A percentile compares a stretch with the other conserved stretches of the same genome.
These are phyloP conservation scores for Drosophila nigromelanica DNA, from an alignment of 1,140 invertebrate species.

Conservation along the genomic window DNA sequence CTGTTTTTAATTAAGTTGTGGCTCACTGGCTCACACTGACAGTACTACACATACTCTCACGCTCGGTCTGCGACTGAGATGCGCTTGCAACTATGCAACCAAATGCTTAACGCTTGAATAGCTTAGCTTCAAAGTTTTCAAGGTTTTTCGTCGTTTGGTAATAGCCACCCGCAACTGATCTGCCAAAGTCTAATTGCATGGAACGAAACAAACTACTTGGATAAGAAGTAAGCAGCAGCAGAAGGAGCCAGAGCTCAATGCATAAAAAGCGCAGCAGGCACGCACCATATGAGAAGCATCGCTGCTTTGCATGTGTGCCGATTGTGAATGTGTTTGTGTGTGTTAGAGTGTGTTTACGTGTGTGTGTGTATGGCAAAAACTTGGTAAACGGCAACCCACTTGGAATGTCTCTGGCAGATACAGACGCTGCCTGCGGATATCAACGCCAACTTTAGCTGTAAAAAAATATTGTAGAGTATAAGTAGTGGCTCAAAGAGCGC, in stretches of 20 bases:
- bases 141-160: conserved; percentile 42
- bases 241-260: conserved; percentile 18
- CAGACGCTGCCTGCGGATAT: conserved; percentile 42
- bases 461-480: conserved; percentile 41
- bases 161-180: conserved; percentile 57
- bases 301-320: conserved; percentile 10
- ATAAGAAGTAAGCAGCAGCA: conserved; percentile 49
- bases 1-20: conserved; percentile 67
- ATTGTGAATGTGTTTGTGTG: neutral
- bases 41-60: neutral
- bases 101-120: conserved; percentile 53
- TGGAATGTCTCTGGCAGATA: conserved; percentile 61
- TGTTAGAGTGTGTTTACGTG: conserved; percentile 6
- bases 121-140: conserved; percentile 46
- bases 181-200: conserved; percentile 80
- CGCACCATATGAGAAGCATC: conserved; percentile 8
- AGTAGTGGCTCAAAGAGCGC: conserved; percentile 37
- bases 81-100: conserved; percentile 36
- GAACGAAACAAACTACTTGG: conserved; percentile 81
- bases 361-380: conserved; percentile 42
- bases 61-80: conserved; percentile 5
- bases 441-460: conserved; percentile 44
- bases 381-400: conserved; percentile 66
- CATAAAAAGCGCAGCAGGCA: conserved; percentile 42
- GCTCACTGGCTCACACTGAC: conserved; percentile 18